Evolutionary conservation across 1,140 invertebrate genomes (phyloP).

Genomic region (Neomicropteryx cornuta): DNA sequence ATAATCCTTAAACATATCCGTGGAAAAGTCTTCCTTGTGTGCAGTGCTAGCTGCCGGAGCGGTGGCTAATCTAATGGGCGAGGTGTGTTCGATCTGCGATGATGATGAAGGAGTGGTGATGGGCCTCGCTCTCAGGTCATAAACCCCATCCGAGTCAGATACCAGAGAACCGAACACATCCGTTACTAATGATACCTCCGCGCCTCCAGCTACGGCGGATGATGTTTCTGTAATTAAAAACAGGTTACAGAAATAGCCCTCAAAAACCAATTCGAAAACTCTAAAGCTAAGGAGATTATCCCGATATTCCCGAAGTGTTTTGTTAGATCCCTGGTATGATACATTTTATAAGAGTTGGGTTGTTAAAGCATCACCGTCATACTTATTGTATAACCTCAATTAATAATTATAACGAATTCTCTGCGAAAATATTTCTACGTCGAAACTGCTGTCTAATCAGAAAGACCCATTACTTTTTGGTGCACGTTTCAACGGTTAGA

Average conservation of each 20-base stretch:
- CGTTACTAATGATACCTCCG: constrained; percentile 33
- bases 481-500: too few species aligned
- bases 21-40: background rate
- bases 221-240: constrained; percentile 32
- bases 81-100: background rate
- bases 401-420: too few species aligned
- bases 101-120: constrained; percentile 15
- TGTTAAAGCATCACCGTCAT: too few species aligned
- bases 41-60: constrained; percentile 8
- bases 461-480: too few species aligned
- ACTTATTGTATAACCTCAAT: too few species aligned
- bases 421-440: too few species aligned
- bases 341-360: too few species aligned
- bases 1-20: background rate
- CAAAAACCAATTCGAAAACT: background rate
- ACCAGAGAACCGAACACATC: constrained; percentile 41
- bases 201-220: constrained; percentile 47
- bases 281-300: too few species aligned
- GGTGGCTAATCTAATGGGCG: constrained; percentile 8
- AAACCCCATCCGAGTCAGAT: constrained; percentile 44
- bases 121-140: constrained; percentile 35
- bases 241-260: background rate
- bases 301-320: too few species aligned
- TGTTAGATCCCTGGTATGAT: too few species aligned
- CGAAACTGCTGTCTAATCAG: too few species aligned